Evolutionary conservation across 2,888 invertebrate genomes (phyloP), one percentile per base, ranked within the genome.

Genomic region (Leptogaster cylindrica): DNA sequence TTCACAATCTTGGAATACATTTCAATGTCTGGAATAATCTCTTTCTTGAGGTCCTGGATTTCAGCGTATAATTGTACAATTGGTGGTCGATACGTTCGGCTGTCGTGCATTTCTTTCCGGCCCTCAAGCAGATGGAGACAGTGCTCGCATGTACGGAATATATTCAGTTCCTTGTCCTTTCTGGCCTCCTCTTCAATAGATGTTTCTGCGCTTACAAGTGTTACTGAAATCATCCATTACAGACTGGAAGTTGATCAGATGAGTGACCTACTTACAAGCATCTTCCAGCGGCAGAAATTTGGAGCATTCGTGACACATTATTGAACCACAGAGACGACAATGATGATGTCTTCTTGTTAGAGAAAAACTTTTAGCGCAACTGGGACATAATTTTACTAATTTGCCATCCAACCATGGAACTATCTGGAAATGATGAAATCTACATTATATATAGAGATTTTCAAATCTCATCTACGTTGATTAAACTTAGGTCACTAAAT

Each of bases 371-470:
- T 89, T 89, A 0, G 95, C 92, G 83, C 99, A 99, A 72, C 88
- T 90, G 0, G 95, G 95, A 78, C 98, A 99, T 6, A 93, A 82
- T 70, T 89, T 90, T 0, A 95, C 96, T 64, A 91, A 91, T 51
- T 88, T 88, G 31, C 98, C 98, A 75, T 95, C 93, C 46, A 95
- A 83, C 99, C 99, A 99, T 28, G 92, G 90, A 3, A 98, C 97
- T 67, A 85, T 83, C 84, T 86, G 75, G 66, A 70, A 64, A 28
- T 46, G 25, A 41, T 12, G 28, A 52, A 52, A 10, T 27, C 36
- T 23, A 23, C 33, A 33, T 33, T 20, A 31, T 4, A n/a, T 46
- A 23, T 51, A 12, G 6, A 16, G 18, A 2, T 46, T 23, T 20
- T 46, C 46, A 46, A 46, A 20, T 48, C 6, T 5, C 2, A 48